These are phyloP conservation scores for Drosophila rellima DNA, from an alignment of 2,888 invertebrate genomes.

Conservation along the genomic window DNA sequence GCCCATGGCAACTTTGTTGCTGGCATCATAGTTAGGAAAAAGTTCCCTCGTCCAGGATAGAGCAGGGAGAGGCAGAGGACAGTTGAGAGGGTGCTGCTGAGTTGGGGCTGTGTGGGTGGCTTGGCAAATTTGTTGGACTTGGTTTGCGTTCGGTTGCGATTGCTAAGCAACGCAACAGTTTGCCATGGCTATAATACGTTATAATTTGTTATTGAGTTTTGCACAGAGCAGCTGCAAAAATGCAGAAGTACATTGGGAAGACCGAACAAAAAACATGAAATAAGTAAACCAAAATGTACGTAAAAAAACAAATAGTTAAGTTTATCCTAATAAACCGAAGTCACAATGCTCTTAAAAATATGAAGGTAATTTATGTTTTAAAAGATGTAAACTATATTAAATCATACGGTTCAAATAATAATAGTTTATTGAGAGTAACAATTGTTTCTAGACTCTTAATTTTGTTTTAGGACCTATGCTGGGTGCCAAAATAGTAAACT, in stretches of 20 bases:
- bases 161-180: slow-evolving; percentile 85
- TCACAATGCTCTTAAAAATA: slow-evolving; percentile 12
- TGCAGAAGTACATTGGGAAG: slow-evolving; percentile 53
- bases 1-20: slow-evolving; percentile 78
- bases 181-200: slow-evolving; percentile 85
- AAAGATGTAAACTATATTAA: background rate
- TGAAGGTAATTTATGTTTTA: background rate
- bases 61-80: background rate
- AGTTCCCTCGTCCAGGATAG: slow-evolving; percentile 42
- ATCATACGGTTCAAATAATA: no score
- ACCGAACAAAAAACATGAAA: slow-evolving; percentile 48
- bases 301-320: slow-evolving; percentile 10
- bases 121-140: slow-evolving; percentile 60
- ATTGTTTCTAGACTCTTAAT: background rate
- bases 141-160: slow-evolving; percentile 51
- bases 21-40: slow-evolving; percentile 73
- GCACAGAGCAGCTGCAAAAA: slow-evolving; percentile 78
- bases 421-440: background rate
- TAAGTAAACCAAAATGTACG: slow-evolving; percentile 38
- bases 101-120: slow-evolving; percentile 43
- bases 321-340: slow-evolving; percentile 10
- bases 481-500: no score
- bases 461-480: no score
- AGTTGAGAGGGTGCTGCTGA: slow-evolving; percentile 20
- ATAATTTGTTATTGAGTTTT: slow-evolving; percentile 85